Percentiles rank a stretch among this genome's conserved stretches.
Conservation (phyloP, 2,888 invertebrate genomes). For the Hermaeophaga mercurialis region DNA sequence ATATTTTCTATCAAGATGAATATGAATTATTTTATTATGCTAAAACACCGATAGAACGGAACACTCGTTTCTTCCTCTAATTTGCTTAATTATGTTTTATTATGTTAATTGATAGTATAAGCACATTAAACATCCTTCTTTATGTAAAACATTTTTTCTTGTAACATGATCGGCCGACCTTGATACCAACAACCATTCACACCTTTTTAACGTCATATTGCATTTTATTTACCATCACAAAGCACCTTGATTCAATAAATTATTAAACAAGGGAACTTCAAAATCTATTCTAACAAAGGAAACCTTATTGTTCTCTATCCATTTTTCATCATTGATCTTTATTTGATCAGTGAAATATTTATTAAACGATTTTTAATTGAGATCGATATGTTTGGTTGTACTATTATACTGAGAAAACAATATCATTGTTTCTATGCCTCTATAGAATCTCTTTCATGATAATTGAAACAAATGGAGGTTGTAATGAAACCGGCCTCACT, state of each 20-base stretch:
- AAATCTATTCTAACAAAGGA: too few species aligned
- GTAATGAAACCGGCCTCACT: too few species aligned
- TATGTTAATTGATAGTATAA: constrained; percentile 25
- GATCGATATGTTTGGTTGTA: too few species aligned
- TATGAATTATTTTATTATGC: constrained; percentile 28
- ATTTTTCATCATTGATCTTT: too few species aligned
- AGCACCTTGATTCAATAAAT: neutral
- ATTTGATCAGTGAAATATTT: too few species aligned
- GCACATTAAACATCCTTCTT: constrained; percentile 26
- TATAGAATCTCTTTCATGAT: too few species aligned
- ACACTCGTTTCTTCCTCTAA: constrained; percentile 24
- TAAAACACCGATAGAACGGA: constrained; percentile 18
- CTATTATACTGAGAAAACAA: too few species aligned
- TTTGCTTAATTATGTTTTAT: constrained; percentile 23
- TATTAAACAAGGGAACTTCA: too few species aligned
- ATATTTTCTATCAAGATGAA: constrained; percentile 27
- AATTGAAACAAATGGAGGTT: too few species aligned
- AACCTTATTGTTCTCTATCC: too few species aligned
- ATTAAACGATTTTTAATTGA: too few species aligned
- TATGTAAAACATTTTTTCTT: constrained; percentile 17
- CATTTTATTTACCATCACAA: constrained; percentile 13
- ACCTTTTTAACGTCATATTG: constrained; percentile 22
- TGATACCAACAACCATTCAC: constrained; percentile 23
- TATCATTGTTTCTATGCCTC: too few species aligned
- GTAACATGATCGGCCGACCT: constrained; percentile 18